Evolutionary conservation across 2,888 invertebrate species (phyloP), one percentile per base, ranked within the genome.

Genomic region (Protodeltote pygarga): DNA sequence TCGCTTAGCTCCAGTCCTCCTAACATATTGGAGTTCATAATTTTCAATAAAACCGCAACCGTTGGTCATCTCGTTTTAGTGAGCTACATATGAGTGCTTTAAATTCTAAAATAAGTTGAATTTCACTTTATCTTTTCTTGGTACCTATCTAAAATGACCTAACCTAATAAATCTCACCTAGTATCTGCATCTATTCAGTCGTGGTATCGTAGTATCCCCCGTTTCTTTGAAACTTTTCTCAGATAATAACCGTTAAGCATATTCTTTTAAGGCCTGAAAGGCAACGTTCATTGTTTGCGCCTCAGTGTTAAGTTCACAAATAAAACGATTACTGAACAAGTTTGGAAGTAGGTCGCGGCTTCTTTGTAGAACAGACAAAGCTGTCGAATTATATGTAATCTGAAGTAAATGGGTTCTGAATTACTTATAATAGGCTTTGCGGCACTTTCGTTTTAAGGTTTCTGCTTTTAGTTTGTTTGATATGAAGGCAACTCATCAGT

Each of bases 241-340:
- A 52, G 52, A 61, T 53, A 61, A 68, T 65, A 64, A 65, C 57
- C 47, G 35, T 19, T 42, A 33, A 52, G 21, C 40, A 32, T 33
- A 61, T 65, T 68, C 65, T 65, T 65, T 60, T 45, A 50, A 24
- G 21, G 29, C 8, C 39, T 49, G 53, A 42, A 48, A 55, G 53
- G 44, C 59, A 13, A 20, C 40, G 33, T 25, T 48, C 64, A 50
- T 64, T 63, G 64, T 67, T 49, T 58, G 28, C 47, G 46, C 46
- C 50, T 58, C 39, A 58, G 42, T 53, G 44, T 53, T 32, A 35
- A 51, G 39, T 39, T 63, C 42, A 11, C 41, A 60, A 55, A 64
- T 65, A 68, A 64, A 60, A 55, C 52, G 65, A 60, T 68, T 57
- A 60, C 44, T 46, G 42, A 45, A 42, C 39, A 65, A 65, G 38